Base-by-base conservation (phyloP, 2,888 invertebrate genomes). In the Tanaodytes sp. region DNA sequence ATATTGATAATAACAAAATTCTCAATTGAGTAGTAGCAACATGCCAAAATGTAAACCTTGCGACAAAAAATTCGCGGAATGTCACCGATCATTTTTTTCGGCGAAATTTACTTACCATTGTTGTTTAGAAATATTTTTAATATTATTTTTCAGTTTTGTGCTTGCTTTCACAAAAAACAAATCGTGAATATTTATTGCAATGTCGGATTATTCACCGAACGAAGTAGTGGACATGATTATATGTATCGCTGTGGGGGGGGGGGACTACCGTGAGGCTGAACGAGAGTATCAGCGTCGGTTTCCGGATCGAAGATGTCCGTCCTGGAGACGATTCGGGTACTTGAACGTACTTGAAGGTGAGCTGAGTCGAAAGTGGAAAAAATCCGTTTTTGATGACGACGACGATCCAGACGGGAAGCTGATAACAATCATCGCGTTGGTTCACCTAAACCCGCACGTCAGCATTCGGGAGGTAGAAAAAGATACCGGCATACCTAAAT, bases 401-500 rank as follows among this genome's bases (percentile, higher is more conserved):
- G n/a, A 54, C 9, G 19, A 42, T 16, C 40, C 52, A 5, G 61
- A 65, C 36, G 30, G 27, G 19, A 36, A 16, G 37, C 14, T 33
- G 30, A 2, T 48, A 6, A 12, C 31, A 6, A 54, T 66, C 11
- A 20, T 71, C n/a, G 48, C 46, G 9, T 9, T 40, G 15, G 30
- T 58, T 1, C 19, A 39, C 33, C 1, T 52, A 2, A 52, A 62
- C 54, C 62, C 58, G 6, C 49, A 58, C 19, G 15, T 52, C n/a
- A 63, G 54, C 30, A 33, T 36, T 5, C 18, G 63, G 5, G 33
- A 64, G 43, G 54, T 58, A 14, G 54, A 59, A 59, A 43, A 37
- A n/a, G 20, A 69, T 14, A 20, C 39, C 12, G 59, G 40, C 19
- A 61, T 70, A 23, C 61, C 70, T 11, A 15, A 37, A 45, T 45